Evolutionary conservation across 2,797 vertebrate genomes (phyloP).

Genomic region (Dicrostonyx torquatus): DNA sequence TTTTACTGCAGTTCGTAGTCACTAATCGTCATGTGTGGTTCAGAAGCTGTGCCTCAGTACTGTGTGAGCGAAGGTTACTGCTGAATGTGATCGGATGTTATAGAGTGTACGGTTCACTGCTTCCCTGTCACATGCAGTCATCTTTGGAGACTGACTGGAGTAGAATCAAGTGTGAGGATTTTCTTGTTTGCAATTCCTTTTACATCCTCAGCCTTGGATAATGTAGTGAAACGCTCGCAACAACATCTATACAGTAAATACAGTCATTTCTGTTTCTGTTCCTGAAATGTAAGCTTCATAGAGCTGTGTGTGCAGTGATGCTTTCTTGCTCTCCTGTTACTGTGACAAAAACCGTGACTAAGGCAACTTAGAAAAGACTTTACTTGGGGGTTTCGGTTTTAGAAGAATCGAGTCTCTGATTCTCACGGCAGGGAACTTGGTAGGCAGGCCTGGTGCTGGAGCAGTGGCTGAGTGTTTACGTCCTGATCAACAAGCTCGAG

Average conservation of each 20-base stretch:
- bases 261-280: slow-evolving; percentile 25
- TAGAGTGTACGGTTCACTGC: neutral
- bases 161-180: neutral
- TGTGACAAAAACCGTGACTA: neutral
- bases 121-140: slow-evolving; percentile 17
- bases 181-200: slow-evolving; percentile 34
- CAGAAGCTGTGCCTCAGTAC: neutral
- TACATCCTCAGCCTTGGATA: neutral
- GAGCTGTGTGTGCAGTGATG: neutral
- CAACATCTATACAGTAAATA: neutral
- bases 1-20: slow-evolving; percentile 55
- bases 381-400: neutral
- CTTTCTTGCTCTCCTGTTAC: neutral
- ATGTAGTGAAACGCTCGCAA: slow-evolving; percentile 5
- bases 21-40: slow-evolving; percentile 42
- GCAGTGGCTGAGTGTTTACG: neutral
- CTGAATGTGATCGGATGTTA: neutral
- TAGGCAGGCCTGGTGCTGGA: neutral
- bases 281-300: neutral
- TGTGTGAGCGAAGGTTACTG: slow-evolving; percentile 7
- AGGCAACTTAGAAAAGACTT: neutral
- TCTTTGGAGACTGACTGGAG: slow-evolving; percentile 19
- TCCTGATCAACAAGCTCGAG: neutral
- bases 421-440: neutral
- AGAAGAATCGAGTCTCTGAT: neutral